These are phyloP conservation scores for Parazoanthus darwini DNA, from an alignment of 92 coral and sea anemone species.

Conservation along the genomic window DNA sequence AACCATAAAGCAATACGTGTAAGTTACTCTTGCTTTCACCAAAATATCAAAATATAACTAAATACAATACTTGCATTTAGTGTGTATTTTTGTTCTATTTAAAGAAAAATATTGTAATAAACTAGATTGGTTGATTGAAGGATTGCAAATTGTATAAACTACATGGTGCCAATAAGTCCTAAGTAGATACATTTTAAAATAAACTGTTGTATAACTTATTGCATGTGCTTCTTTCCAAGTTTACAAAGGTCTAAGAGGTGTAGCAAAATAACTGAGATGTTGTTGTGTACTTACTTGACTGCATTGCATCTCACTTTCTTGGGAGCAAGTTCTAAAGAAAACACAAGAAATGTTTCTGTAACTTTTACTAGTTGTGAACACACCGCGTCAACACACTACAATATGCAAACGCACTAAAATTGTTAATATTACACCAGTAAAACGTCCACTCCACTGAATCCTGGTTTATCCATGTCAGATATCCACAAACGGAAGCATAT, in stretches of 20 bases:
- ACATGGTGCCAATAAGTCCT: no score
- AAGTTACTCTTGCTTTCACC: no score
- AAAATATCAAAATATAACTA: no score
- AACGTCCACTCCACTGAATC: not conserved
- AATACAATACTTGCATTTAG: no score
- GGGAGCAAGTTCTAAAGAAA: conserved; percentile 59
- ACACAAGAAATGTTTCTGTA: not conserved
- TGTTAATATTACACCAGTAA: not conserved
- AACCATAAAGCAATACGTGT: no score
- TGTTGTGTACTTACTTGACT: conserved; percentile 62
- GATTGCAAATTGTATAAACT: no score
- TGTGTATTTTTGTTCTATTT: no score
- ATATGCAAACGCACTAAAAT: not conserved
- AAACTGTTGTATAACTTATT: no score
- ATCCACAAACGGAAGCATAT: not conserved
- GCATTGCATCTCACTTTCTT: conserved; percentile 70
- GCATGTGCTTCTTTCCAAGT: no score
- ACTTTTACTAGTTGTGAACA: not conserved
- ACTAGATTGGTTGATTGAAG: no score
- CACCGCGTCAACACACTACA: not conserved
- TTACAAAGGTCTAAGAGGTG: not conserved
- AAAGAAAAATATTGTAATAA: no score
- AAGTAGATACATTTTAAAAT: no score
- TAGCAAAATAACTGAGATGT: not conserved
- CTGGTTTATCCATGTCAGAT: not conserved